Percentiles rank a stretch among this genome's conserved stretches.
These are phyloP conservation scores for Nasua narica DNA, from an alignment of 2,797 vertebrate genomes.

Conservation along the genomic window DNA sequence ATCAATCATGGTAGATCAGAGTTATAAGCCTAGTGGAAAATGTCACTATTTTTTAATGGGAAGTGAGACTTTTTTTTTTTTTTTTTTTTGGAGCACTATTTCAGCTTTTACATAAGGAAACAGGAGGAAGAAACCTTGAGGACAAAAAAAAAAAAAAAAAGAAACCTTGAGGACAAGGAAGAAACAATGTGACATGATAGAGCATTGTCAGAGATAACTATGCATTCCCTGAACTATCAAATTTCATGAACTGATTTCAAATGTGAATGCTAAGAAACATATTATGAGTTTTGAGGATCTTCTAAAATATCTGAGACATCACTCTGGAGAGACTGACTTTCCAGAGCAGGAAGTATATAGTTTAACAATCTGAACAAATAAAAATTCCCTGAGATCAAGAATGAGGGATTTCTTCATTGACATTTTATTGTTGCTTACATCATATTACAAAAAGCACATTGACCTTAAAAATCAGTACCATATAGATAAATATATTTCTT, in stretches of 20 bases:
- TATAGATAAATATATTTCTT: accelerated
- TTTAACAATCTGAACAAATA: neutral
- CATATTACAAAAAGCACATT: accelerated
- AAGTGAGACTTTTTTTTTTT: neutral
- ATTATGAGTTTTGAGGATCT: neutral
- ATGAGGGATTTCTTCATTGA: neutral
- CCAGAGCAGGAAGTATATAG: neutral
- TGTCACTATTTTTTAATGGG: neutral
- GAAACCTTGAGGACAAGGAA: neutral
- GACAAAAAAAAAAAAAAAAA: accelerated
- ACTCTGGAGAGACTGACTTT: neutral
- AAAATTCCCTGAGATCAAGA: neutral
- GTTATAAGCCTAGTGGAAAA: neutral
- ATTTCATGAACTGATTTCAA: neutral
- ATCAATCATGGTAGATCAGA: neutral
- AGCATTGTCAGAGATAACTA: accelerated
- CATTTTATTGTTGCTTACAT: neutral
- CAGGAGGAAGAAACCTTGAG: accelerated
- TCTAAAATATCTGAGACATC: neutral
- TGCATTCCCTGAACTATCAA: neutral
- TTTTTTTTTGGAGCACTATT: accelerated
- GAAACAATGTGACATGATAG: accelerated
- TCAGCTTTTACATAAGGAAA: neutral
- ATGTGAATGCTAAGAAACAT: neutral
- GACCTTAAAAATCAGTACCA: neutral